A percentile compares a stretch with the other conserved stretches of the same genome.
These are phyloP conservation scores for Nesoenas mayeri DNA, from an alignment of 2,113 vertebrate species.

Conservation along the genomic window DNA sequence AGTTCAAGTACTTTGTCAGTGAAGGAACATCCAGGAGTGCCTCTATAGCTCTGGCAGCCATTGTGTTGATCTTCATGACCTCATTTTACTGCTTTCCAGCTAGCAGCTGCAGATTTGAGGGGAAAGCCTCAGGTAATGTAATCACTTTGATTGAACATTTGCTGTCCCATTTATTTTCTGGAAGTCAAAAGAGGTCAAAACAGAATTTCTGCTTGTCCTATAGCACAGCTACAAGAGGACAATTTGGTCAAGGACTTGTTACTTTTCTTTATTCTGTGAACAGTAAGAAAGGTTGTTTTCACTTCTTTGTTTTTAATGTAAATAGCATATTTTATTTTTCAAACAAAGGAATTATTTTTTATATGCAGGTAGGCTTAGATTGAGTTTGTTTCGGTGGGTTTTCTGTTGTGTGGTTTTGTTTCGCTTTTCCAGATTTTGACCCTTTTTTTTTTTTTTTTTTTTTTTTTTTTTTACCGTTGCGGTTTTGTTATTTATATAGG, in stretches of 20 bases:
- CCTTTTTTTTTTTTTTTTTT: not conserved
- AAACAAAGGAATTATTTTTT: not conserved
- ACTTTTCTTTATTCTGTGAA: not conserved
- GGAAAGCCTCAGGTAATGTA: conserved; percentile 53
- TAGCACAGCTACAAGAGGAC: not conserved
- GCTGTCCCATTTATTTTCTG: conserved; percentile 50
- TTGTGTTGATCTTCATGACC: not conserved
- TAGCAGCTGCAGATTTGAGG: conserved; percentile 49
- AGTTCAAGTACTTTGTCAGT: not conserved
- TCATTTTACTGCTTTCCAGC: conserved; percentile 32
- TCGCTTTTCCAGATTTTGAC: not conserved
- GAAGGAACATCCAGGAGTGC: not conserved
- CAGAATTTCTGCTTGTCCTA: not conserved
- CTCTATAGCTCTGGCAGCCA: not conserved
- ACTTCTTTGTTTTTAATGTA: not conserved
- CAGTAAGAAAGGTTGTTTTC: not conserved
- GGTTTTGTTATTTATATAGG: not conserved
- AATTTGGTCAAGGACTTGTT: not conserved
- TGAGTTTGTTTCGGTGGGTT: not conserved
- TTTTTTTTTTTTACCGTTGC: not conserved
- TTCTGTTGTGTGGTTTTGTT: too few relatives aligned
- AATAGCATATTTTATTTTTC: not conserved
- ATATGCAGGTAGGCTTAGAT: not conserved
- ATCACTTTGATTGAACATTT: conserved; percentile 49
- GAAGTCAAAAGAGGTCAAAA: conserved; percentile 43